Evolutionary conservation across 2,113 vertebrate species (phyloP), one percentile per base, ranked within the genome.

Genomic region (Callipepla squamata): DNA sequence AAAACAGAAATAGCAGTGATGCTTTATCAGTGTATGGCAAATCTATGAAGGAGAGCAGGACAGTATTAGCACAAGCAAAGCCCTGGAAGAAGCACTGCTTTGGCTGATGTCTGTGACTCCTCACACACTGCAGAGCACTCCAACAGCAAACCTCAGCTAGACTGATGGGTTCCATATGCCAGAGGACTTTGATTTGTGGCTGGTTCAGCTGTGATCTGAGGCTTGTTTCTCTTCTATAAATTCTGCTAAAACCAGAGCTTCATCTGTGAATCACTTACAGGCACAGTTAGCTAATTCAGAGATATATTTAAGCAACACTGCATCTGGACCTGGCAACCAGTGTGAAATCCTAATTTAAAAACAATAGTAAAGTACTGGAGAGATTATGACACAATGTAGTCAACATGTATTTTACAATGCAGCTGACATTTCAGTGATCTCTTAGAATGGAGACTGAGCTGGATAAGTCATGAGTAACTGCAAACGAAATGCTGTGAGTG

Each of bases 271-370:
- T 87, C 30, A 26, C 18, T 88, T 84, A 58, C 72, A 90, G 74
- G 58, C 25, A 0, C 19, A 79, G 45, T 92, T 92, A 72, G 58
- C 78, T 92, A 92, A 69, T 69, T 87, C 74, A 81, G 66, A 66
- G 70, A 69, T 89, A 66, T 53, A 63, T 90, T 90, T 67, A 93
- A 94, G 74, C 92, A 95, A 89, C 40, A 25, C 26, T 90, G 84
- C 77, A 86, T 81, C 66, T 95, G 91, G 66, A 53, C 44, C 85
- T 92, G 78, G 87, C 58, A 94, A 77, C 6, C 55, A 42, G 15
- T 32, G 83, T 74, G 69, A 80, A 92, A 79, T 87, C 53, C 62
- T 81, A 13, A 58, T 91, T 94, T 88, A 28, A 51, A 92, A 94
- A 88, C 79, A 93, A 70, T 55, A 80, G 38, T 32, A 26, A 62